Base-by-base conservation (phyloP, 2,113 vertebrate genomes). In the Gasterosteus aculeatus region DNA sequence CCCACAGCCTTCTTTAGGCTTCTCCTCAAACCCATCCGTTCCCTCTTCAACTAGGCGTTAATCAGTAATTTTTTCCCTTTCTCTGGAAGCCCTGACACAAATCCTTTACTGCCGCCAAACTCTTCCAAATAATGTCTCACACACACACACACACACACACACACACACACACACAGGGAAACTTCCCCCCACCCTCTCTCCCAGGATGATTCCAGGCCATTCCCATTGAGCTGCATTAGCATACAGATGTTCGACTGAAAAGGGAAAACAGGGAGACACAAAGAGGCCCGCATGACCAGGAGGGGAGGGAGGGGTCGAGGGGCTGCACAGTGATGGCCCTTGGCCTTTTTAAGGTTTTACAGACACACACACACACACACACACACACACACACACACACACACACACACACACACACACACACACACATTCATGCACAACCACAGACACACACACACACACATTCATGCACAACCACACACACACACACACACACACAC, bases 221-320 rank as follows among this genome's bases (percentile, higher is more conserved):
- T 92, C 81, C 81, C 79, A 87, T 57, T 83, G 69, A 87, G 44
- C 18, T 0, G 16, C 82, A 95, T 94, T 94, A 94, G 84, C 93
- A 95, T 94, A 95, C 94, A 95, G 93, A 95, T 94, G 93, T 94
- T 92, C 66, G 7, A 22, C 84, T 92, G 92, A 90, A 94, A 93
- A 92, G 85, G 82, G 89, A 90, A 86, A 93, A 82, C 87, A 41
- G 63, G 59, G 58, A 46, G 49, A 74, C 74, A 93, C 91, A 94
- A 94, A 90, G 44, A 39, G 87, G 83, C 71, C 74, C 68, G 79
- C 82, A 72, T 80, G 87, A 72, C 68, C 83, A 89, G 73, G 86
- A 75, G 87, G 78, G 66, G 87, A 49, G 63, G 73, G 78, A 71
- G 80, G 81, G 75, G 73, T 58, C 33, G 62, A 67, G 73, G 76